Percentiles rank a stretch among this genome's conserved stretches.
Evolutionary conservation across 2,888 invertebrate species (phyloP).

Genomic region (Neria commutata): DNA sequence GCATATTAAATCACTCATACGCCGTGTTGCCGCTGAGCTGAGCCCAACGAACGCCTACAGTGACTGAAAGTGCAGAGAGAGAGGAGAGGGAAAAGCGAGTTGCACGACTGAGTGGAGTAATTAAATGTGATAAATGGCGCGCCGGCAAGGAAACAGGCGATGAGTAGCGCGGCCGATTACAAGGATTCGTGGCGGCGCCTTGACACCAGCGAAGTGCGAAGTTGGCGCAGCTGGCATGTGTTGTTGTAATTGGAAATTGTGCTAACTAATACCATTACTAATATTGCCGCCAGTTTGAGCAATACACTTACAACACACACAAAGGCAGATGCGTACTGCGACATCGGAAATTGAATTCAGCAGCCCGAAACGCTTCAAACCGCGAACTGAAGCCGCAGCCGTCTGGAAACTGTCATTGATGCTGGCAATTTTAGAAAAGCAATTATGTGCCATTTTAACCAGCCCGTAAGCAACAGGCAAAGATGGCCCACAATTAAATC

Average conservation of each 20-base stretch:
- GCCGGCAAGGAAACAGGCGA: slow-evolving; percentile 1
- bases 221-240: background rate
- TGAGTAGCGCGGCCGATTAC: background rate
- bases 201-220: no score
- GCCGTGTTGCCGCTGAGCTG: no score
- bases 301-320: background rate
- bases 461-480: no score
- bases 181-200: background rate
- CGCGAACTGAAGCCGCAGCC: background rate
- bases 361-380: background rate
- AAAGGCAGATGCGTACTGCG: no score
- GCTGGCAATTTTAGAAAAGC: background rate
- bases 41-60: slow-evolving; percentile 25
- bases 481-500: no score
- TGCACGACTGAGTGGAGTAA: slow-evolving; percentile 33
- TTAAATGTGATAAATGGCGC: slow-evolving; percentile 37
- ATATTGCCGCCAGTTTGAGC: no score
- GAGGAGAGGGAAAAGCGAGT: slow-evolving; percentile 17
- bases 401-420: background rate
- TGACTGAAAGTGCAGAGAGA: slow-evolving; percentile 19
- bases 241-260: background rate
- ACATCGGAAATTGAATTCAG: background rate
- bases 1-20: no score
- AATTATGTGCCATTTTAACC: background rate
- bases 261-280: no score